These are phyloP conservation scores for Scotopteryx bipunctaria DNA, from an alignment of 2,888 invertebrate genomes.

Conservation along the genomic window DNA sequence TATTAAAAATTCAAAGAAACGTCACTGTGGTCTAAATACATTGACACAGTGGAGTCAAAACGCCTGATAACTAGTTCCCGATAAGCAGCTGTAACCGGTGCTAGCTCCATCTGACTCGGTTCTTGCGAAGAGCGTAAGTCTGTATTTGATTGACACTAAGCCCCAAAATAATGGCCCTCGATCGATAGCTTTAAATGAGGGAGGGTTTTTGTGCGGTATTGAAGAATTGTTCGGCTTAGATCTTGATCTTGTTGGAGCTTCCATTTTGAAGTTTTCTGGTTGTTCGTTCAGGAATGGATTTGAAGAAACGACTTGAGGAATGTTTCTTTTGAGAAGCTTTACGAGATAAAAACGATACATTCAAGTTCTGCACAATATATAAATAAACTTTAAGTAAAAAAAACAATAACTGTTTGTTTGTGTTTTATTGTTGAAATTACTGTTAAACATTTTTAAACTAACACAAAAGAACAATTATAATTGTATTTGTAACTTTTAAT, in stretches of 20 bases:
- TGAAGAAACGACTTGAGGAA: neutral
- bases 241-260: constrained; percentile 1
- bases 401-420: neutral
- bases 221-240: constrained; percentile 17
- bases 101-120: constrained; percentile 37
- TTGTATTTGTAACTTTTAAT: too few species aligned
- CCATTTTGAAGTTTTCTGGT: constrained; percentile 4
- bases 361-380: too few species aligned
- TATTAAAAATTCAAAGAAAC: too few species aligned
- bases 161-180: constrained; percentile 54
- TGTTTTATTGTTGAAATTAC: too few species aligned
- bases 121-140: constrained; percentile 55
- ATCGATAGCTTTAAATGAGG: constrained; percentile 40
- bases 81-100: neutral
- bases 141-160: constrained; percentile 70
- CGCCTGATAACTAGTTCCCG: too few species aligned
- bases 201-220: constrained; percentile 17
- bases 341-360: too few species aligned
- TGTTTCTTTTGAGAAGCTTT: neutral
- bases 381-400: too few species aligned
- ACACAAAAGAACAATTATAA: too few species aligned
- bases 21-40: too few species aligned
- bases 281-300: neutral
- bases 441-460: too few species aligned
- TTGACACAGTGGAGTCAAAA: too few species aligned